Evolutionary conservation across 2,113 vertebrate species (phyloP).

Genomic region (Ornithorhynchus anatinus): DNA sequence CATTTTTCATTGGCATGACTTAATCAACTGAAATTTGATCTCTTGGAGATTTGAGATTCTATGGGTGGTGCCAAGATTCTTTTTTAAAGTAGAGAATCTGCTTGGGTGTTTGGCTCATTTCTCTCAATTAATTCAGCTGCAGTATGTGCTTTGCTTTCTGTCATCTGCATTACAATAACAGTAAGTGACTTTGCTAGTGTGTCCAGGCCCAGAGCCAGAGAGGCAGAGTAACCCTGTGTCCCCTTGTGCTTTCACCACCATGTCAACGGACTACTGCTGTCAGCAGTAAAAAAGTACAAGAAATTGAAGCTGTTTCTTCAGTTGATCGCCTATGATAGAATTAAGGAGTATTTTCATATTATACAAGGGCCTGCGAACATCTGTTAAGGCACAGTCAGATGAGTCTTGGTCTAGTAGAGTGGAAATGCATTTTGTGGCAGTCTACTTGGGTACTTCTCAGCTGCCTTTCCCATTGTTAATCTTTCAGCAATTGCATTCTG

Average conservation of each 20-base stretch:
- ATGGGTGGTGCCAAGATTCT: not conserved
- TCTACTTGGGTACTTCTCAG: conserved; percentile 32
- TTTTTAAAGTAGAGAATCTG: conserved; percentile 26
- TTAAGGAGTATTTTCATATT: conserved; percentile 57
- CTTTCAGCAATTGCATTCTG: conserved; percentile 40
- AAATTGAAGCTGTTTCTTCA: conserved; percentile 38
- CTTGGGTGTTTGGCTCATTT: not conserved
- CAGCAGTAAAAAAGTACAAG: conserved; percentile 39
- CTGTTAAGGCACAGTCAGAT: conserved; percentile 50
- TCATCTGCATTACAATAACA: conserved; percentile 50
- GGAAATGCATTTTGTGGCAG: conserved; percentile 44
- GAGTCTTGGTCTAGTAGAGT: conserved; percentile 34
- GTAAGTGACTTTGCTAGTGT: conserved; percentile 12
- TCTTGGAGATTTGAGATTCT: not conserved
- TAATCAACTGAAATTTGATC: not conserved
- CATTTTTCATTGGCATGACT: conserved; percentile 2
- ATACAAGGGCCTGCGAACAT: conserved; percentile 43
- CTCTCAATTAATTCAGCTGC: conserved; percentile 35
- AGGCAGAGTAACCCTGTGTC: conserved; percentile 6
- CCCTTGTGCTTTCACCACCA: conserved; percentile 24
- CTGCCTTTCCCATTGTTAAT: conserved; percentile 41
- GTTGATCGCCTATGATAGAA: conserved; percentile 38
- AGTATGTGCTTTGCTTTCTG: not conserved
- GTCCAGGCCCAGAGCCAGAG: conserved; percentile 30
- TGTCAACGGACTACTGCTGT: conserved; percentile 48